These are phyloP conservation scores for Tortricodes alternella DNA, from an alignment of 2,888 invertebrate genomes.

Conservation along the genomic window DNA sequence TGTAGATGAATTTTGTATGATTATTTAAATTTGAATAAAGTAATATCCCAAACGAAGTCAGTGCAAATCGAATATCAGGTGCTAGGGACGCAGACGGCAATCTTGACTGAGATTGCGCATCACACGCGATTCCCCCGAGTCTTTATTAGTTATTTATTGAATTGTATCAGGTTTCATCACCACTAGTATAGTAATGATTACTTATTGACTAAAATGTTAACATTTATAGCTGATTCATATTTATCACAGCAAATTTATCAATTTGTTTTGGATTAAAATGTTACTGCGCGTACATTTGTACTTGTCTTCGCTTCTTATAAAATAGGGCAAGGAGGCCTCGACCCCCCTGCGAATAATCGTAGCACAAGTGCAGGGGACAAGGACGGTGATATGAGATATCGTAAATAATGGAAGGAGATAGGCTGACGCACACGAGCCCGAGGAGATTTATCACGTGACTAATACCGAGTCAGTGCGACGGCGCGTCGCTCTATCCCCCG, in stretches of 20 bases:
- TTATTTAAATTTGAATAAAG: too few species aligned
- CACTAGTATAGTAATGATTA: not conserved
- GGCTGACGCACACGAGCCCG: conserved; percentile 57
- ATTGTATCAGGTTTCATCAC: too few species aligned
- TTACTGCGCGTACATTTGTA: conserved; percentile 42
- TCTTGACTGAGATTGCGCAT: conserved; percentile 10
- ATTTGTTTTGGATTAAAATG: conserved; percentile 10
- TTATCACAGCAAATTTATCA: not conserved
- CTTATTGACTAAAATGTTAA: not conserved
- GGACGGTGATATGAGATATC: conserved; percentile 57
- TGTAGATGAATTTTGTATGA: too few species aligned
- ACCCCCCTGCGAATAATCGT: conserved; percentile 58
- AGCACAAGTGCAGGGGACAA: conserved; percentile 65
- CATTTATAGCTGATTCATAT: not conserved
- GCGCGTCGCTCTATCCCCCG: conserved; percentile 66
- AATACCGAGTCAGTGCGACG: conserved; percentile 76
- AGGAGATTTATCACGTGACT: conserved; percentile 82
- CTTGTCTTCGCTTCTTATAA: conserved; percentile 58
- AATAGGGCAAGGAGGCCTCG: conserved; percentile 62
- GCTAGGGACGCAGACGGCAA: conserved; percentile 7
- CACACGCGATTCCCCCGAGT: conserved; percentile 15
- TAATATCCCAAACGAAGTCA: too few species aligned
- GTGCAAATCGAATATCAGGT: conserved; percentile 13
- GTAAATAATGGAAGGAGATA: conserved; percentile 63
- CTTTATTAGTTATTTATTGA: conserved; percentile 2